These are phyloP conservation scores for Trematocara unimaculatum DNA, from an alignment of 2,113 vertebrate species.

Conservation along the genomic window DNA sequence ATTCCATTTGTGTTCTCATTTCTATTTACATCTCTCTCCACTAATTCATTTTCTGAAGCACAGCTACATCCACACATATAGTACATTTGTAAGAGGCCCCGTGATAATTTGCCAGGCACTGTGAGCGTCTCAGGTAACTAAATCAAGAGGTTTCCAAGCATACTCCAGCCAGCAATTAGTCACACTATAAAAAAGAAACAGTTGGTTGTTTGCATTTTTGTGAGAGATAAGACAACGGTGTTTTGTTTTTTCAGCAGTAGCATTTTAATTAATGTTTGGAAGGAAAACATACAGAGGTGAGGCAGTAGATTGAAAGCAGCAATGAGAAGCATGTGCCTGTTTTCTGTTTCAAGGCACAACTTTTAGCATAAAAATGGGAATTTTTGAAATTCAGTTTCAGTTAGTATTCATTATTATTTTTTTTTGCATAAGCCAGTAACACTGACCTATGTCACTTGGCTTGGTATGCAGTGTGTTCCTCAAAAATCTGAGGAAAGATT, in stretches of 20 bases:
- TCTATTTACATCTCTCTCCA: neutral
- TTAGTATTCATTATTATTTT: neutral
- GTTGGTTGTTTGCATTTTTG: neutral
- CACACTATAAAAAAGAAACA: neutral
- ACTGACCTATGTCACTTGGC: neutral
- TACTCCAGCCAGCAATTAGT: neutral
- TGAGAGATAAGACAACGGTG: neutral
- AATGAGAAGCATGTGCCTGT: neutral
- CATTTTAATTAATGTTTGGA: neutral
- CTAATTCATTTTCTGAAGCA: neutral
- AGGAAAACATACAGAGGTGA: neutral
- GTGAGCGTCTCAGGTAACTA: neutral
- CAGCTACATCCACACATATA: neutral
- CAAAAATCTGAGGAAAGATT: neutral
- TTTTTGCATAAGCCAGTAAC: neutral
- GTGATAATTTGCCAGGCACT: neutral
- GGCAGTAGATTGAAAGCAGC: neutral
- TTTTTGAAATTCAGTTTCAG: neutral
- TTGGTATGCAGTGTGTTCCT: neutral
- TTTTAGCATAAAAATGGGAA: neutral
- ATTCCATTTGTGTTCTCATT: neutral
- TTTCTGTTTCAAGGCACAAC: neutral
- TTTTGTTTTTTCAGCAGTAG: neutral
- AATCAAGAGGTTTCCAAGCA: neutral
- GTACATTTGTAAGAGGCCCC: neutral